Percentiles rank a stretch among this genome's conserved stretches.
Evolutionary conservation across 37 sponge, comb jelly and placozoan species (phyloP).

Genomic region (Eunapius fragilis): DNA sequence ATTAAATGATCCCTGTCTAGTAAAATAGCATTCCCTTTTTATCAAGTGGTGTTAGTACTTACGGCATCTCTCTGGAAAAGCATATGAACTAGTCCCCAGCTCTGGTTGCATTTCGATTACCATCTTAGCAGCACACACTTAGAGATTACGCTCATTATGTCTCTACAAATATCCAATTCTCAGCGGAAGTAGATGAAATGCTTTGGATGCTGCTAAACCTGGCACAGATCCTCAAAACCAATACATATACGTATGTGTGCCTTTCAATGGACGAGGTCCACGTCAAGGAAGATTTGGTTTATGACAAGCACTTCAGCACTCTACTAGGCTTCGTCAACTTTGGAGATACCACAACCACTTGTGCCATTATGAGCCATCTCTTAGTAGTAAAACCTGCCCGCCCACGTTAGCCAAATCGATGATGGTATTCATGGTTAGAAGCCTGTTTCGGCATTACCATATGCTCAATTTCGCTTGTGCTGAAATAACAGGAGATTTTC

Average conservation of each 20-base stretch:
- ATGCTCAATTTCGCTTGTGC: conserved; percentile 32
- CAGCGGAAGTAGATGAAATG: background rate
- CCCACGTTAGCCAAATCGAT: background rate
- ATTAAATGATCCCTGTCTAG: background rate
- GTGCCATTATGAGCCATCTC: background rate
- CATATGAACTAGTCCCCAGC: conserved; percentile 5
- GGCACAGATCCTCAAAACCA: too few species aligned
- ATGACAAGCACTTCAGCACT: conserved; percentile 33
- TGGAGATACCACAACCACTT: conserved; percentile 6
- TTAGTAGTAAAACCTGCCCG: background rate
- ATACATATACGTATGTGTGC: conserved; percentile 17
- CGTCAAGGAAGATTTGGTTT: conserved; percentile 45
- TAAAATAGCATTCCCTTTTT: conserved; percentile 26
- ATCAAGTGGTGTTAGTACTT: conserved; percentile 32
- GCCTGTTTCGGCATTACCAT: conserved; percentile 17
- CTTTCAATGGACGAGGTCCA: conserved; percentile 45
- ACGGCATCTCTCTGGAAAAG: conserved; percentile 10
- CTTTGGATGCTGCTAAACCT: background rate
- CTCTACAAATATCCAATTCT: conserved; percentile 8
- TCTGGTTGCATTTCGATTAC: too few species aligned
- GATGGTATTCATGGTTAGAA: conserved; percentile 23
- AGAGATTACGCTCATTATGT: conserved; percentile 28
- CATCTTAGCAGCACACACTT: conserved; percentile 29
- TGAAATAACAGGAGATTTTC: conserved; percentile 14
- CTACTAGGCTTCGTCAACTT: conserved; percentile 44